A percentile compares a stretch with the other conserved stretches of the same genome.
Conservation (phyloP, 2,888 invertebrate genomes). For the Zygaena filipendulae region DNA sequence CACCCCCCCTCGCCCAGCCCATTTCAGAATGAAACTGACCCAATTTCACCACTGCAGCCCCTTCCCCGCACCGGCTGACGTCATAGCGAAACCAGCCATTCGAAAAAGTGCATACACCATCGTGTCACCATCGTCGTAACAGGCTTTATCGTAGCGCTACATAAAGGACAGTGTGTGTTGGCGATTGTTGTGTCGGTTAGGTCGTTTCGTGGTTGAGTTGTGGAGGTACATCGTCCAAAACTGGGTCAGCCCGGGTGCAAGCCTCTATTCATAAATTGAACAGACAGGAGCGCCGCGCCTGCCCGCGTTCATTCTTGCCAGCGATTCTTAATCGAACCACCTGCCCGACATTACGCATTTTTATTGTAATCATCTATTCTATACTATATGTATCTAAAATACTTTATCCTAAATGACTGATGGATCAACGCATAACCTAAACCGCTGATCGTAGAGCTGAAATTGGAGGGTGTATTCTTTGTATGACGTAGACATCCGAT, state of each 20-base stretch:
- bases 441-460: too few relatives aligned
- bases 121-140: not conserved
- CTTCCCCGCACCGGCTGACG: constrained; percentile 65
- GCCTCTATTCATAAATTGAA: constrained; percentile 70
- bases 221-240: constrained; percentile 59
- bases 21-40: constrained; percentile 76
- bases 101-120: not conserved
- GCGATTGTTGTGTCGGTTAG: constrained; percentile 19
- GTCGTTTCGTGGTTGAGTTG: constrained; percentile 20
- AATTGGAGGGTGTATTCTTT: too few relatives aligned
- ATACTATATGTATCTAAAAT: too few relatives aligned
- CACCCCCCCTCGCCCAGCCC: constrained; percentile 35
- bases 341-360: constrained; percentile 27
- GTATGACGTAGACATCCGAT: too few relatives aligned
- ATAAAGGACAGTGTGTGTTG: too few relatives aligned
- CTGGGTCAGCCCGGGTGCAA: constrained; percentile 76
- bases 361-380: too few relatives aligned
- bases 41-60: constrained; percentile 61
- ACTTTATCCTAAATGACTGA: too few relatives aligned
- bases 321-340: constrained; percentile 40
- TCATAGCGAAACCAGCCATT: constrained; percentile 53
- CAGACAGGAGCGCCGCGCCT: constrained; percentile 47
- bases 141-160: too few relatives aligned
- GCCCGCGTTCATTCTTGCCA: constrained; percentile 52
- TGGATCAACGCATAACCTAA: too few relatives aligned